Percentiles rank a stretch among this genome's conserved stretches.
Evolutionary conservation across 2,113 vertebrate genomes (phyloP).

Genomic region (Eira barbara): DNA sequence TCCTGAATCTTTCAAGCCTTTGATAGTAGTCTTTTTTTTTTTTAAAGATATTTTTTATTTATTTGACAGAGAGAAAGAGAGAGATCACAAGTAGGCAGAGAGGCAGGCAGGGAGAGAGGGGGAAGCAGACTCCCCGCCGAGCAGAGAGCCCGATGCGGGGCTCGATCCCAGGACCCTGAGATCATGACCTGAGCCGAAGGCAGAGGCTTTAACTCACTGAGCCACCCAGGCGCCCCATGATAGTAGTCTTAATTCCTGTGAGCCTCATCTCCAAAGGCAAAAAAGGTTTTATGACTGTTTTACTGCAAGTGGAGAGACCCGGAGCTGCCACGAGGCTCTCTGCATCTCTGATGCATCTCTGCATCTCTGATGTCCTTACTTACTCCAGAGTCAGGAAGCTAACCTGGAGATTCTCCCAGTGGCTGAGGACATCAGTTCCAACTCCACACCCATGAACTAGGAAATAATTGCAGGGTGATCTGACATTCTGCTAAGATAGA

Average conservation of each 20-base stretch:
- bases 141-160: no score
- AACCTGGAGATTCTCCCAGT: background rate
- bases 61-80: no score
- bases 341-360: no score
- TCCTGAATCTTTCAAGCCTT: background rate
- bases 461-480: background rate
- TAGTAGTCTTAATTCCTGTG: background rate
- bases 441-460: background rate
- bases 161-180: no score
- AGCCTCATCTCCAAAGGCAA: background rate
- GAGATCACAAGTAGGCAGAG: no score
- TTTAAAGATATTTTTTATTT: no score
- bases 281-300: background rate
- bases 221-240: no score
- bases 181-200: no score
- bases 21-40: background rate
- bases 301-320: background rate
- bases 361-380: no score
- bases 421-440: background rate
- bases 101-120: no score
- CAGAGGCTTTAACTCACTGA: no score
- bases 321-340: background rate
- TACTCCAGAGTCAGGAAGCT: background rate
- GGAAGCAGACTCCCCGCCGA: no score
- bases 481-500: background rate